phyloP scores from a whole-genome alignment of 2,113 vertebrate species.

The Phyllostomus discolor region DNA sequence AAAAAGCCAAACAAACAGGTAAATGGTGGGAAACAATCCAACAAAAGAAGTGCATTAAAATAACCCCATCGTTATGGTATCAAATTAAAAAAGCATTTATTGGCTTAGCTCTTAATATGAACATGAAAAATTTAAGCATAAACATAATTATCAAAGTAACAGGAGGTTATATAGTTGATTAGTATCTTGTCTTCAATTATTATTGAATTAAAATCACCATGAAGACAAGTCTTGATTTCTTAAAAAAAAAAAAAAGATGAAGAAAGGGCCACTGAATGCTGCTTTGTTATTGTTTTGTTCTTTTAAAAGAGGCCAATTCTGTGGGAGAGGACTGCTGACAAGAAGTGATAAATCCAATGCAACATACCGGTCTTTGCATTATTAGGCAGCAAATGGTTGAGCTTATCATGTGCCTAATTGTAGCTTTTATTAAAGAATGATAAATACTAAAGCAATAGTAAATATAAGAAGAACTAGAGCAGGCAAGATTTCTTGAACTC shows the following conservation, averaged over 20 bases:
- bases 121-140: background rate
- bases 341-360: constrained; percentile 35
- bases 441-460: background rate
- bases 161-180: background rate
- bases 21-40: background rate
- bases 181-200: background rate
- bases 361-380: background rate
- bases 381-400: constrained; percentile 25
- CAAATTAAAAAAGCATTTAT: background rate
- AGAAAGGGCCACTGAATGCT: background rate
- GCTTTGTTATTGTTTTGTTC: constrained; percentile 6
- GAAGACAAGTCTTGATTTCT: background rate
- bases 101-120: background rate
- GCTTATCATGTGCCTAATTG: background rate
- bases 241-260: background rate
- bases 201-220: background rate
- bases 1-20: background rate
- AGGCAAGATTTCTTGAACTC: background rate
- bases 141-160: background rate
- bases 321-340: background rate
- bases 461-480: background rate
- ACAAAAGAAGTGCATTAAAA: background rate
- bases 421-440: constrained; percentile 41
- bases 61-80: background rate
- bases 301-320: constrained; percentile 2